Conservation (phyloP, 1,140 invertebrate species). For the Melanaphis sacchari region DNA sequence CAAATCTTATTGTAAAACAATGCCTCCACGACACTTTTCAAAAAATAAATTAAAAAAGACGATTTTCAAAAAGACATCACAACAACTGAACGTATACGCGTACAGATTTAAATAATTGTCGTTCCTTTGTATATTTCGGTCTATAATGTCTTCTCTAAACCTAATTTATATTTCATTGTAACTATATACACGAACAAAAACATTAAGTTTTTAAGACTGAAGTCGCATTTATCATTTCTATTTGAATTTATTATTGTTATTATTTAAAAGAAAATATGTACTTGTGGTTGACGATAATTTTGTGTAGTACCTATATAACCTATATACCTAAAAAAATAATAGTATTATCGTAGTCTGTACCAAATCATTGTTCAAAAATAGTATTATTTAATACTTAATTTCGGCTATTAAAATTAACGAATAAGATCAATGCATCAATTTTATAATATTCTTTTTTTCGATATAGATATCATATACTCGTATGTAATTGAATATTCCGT, state of each 20-base stretch:
- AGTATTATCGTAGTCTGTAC: neutral
- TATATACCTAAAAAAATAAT: neutral
- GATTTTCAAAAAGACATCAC: constrained; percentile 48
- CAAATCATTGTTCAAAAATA: neutral
- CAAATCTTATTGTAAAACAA: constrained; percentile 38
- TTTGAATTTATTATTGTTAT: constrained; percentile 44
- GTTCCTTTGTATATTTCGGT: constrained; percentile 20
- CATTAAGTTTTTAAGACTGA: constrained; percentile 25
- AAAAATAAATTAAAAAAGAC: constrained; percentile 29
- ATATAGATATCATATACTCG: neutral
- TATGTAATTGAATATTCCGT: neutral
- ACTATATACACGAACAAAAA: constrained; percentile 6
- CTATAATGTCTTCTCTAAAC: constrained; percentile 10
- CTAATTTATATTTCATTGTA: constrained; percentile 55
- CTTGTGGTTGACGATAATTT: neutral
- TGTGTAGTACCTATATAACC: neutral
- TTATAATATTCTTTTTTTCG: too few relatives aligned
- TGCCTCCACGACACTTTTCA: constrained; percentile 3
- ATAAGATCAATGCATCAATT: too few relatives aligned
- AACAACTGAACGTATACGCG: neutral
- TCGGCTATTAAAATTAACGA: neutral
- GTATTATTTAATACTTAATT: neutral
- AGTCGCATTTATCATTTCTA: constrained; percentile 34
- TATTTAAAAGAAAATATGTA: constrained; percentile 38
- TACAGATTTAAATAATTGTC: constrained; percentile 40